phyloP scores from a whole-genome alignment of 2,797 vertebrate genomes.

The Cynopterus sphinx region DNA sequence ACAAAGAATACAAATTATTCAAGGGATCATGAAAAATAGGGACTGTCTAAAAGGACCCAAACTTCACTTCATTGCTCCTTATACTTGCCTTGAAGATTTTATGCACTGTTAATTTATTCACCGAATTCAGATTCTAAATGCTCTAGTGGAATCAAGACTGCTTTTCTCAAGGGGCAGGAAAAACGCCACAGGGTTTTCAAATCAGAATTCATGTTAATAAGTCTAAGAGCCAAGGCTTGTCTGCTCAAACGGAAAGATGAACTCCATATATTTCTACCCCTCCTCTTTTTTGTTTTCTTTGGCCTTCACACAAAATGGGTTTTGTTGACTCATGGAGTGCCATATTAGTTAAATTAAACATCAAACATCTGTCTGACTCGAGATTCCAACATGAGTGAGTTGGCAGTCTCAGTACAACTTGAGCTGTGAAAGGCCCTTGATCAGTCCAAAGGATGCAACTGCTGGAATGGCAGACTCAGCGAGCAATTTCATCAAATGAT shows the following conservation, averaged over 20 bases:
- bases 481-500: conserved; percentile 81
- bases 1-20: background rate
- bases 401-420: conserved; percentile 68
- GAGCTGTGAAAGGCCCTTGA: conserved; percentile 65
- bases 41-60: background rate
- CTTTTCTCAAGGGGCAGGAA: conserved; percentile 54
- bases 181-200: conserved; percentile 24
- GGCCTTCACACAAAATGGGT: conserved; percentile 58
- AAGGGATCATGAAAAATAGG: background rate
- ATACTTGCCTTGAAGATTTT: conserved; percentile 46
- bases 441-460: conserved; percentile 68
- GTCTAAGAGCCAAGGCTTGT: conserved; percentile 48
- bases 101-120: conserved; percentile 75
- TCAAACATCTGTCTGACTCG: conserved; percentile 67
- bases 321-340: conserved; percentile 69
- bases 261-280: conserved; percentile 20
- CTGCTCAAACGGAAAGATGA: conserved; percentile 33
- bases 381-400: conserved; percentile 53
- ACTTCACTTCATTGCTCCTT: background rate
- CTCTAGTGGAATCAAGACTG: conserved; percentile 35
- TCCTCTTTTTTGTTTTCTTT: background rate
- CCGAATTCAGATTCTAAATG: conserved; percentile 56
- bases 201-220: conserved; percentile 46
- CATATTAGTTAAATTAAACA: conserved; percentile 75
- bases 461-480: conserved; percentile 73